These are phyloP conservation scores for Leucopsar rothschildi DNA, from an alignment of 2,113 vertebrate species.

Conservation along the genomic window DNA sequence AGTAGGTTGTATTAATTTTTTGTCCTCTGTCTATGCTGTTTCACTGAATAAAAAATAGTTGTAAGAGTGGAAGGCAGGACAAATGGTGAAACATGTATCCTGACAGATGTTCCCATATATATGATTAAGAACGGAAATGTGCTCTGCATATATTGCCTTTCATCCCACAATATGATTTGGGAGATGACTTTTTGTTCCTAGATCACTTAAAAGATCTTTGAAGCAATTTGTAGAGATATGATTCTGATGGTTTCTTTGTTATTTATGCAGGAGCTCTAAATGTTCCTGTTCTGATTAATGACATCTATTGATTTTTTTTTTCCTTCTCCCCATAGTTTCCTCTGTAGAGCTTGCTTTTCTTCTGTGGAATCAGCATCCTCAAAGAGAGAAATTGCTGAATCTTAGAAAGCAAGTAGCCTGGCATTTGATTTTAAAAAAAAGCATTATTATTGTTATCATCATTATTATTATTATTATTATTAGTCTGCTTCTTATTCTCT, in stretches of 20 bases:
- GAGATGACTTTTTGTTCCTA: conserved; percentile 1
- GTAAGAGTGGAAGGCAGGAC: not conserved
- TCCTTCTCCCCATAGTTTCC: not conserved
- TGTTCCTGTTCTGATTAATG: conserved; percentile 6
- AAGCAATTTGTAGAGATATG: not conserved
- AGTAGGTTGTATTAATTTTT: not conserved
- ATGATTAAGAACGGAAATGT: conserved; percentile 11
- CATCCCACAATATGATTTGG: not conserved
- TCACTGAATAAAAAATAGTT: not conserved
- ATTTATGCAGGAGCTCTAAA: conserved; percentile 32
- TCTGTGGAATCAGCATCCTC: not conserved
- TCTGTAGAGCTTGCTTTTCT: not conserved
- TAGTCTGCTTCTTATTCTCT: not conserved
- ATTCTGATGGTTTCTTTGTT: conserved; percentile 20
- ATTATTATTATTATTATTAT: not conserved
- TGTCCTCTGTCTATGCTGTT: not conserved
- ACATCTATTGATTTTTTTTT: conserved; percentile 1
- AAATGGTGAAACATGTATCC: not conserved
- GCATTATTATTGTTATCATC: no score
- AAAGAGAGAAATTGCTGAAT: not conserved
- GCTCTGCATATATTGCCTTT: conserved; percentile 14
- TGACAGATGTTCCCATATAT: not conserved
- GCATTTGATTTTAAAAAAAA: not conserved
- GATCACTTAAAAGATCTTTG: conserved; percentile 1
- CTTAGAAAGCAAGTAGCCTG: not conserved